Evolutionary conservation across 1,140 invertebrate species (phyloP), one percentile per base, ranked within the genome.

Genomic region (Tetraneura akinire): DNA sequence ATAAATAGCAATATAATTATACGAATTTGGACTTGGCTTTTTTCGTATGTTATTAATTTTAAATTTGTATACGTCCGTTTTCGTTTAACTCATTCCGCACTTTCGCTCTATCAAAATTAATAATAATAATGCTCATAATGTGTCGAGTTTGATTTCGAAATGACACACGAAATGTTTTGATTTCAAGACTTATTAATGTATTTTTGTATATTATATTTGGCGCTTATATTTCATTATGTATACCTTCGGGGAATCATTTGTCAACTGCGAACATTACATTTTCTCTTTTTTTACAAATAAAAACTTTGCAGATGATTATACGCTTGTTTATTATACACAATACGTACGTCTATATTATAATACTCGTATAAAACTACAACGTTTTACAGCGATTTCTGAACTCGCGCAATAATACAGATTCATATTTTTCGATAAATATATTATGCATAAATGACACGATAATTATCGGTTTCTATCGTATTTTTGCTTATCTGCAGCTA

Each of bases 241-340:
- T 18, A 11, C 66, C 66, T 47, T 26, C 66, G 21, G 29, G 37
- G 21, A 21, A 1, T 68, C 66, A 23, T 23, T 21, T 66, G 64
- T 66, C 32, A 66, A 32, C 51, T n/a, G 8, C 51, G 8, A 18
- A 21, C 18, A 37, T 37, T 66, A 21, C 18, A 37, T 37, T 66
- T 66, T 66, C 64, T 66, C 64, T 66, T 66, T 66, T 66, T 45
- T 66, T 66, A 42, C 21, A 66, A 66, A 66, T n/a, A 42, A 66
- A 8, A n/a, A n/a, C 32, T 13, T 66, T 62, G 37, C 10, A n/a
- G 32, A 21, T 26, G 21, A 13, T 57, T 57, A 57, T 55, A 21
- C n/a, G 9, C 21, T 55, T 21, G 21, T n/a, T n/a, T n/a, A n/a
- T n/a, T n/a, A n/a, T 57, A 57, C 23, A 29, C 8, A 14, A 29